These are phyloP conservation scores for Drosophila simulans DNA, from an alignment of 1,140 invertebrate genomes.

Conservation along the genomic window DNA sequence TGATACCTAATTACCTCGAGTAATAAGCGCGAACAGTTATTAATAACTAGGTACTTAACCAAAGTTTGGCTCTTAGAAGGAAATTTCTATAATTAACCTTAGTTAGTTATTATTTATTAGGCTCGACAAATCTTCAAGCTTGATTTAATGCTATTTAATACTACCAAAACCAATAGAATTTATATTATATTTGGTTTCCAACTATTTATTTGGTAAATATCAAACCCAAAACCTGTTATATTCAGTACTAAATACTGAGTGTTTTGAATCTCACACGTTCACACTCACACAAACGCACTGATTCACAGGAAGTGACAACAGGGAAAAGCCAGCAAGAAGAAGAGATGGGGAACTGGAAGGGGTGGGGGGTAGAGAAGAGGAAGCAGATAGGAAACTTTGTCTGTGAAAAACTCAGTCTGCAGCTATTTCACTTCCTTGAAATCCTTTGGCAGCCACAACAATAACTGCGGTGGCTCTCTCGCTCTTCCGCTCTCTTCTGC, in stretches of 20 bases:
- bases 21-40: conserved; percentile 22
- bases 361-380: conserved; percentile 2
- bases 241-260: background rate
- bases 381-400: conserved; percentile 51
- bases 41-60: conserved; percentile 2
- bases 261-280: conserved; percentile 22
- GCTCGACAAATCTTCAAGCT: background rate
- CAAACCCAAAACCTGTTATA: conserved; percentile 8
- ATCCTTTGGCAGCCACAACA: conserved; percentile 66
- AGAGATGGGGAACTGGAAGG: background rate
- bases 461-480: conserved; percentile 24
- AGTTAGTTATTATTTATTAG: background rate
- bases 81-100: conserved; percentile 8
- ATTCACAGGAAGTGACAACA: conserved; percentile 68
- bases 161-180: too few relatives aligned
- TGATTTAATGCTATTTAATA: too few relatives aligned
- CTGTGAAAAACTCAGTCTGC: conserved; percentile 75
- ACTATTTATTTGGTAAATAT: background rate
- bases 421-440: conserved; percentile 82
- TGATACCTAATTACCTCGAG: conserved; percentile 14
- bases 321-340: conserved; percentile 22
- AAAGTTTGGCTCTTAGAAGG: background rate
- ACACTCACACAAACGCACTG: conserved; percentile 13
- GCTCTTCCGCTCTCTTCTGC: conserved; percentile 1
- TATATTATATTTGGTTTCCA: too few relatives aligned